Evolutionary conservation across 2,888 invertebrate genomes (phyloP).

Genomic region (Spodoptera exigua): DNA sequence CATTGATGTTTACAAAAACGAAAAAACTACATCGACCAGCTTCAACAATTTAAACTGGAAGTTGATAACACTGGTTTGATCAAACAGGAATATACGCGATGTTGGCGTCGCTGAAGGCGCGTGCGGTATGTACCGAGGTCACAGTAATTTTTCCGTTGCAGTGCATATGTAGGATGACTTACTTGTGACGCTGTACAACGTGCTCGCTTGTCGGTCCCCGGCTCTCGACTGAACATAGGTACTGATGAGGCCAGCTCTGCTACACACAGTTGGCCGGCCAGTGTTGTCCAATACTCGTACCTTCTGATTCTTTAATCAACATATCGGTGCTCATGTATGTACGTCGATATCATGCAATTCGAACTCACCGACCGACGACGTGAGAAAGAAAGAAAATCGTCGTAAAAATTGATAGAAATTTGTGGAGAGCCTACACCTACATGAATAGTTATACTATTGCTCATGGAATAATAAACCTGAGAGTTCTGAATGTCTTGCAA

Average conservation of each 20-base stretch:
- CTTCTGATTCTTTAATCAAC: conserved; percentile 10
- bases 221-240: conserved; percentile 60
- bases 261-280: conserved; percentile 37
- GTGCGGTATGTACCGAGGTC: conserved; percentile 44
- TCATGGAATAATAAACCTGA: too few relatives aligned
- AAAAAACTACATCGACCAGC: conserved; percentile 1
- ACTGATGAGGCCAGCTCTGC: conserved; percentile 30
- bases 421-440: conserved; percentile 10
- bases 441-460: too few relatives aligned
- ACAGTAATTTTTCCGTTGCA: conserved; percentile 52
- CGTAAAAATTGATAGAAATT: conserved; percentile 16
- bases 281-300: conserved; percentile 50
- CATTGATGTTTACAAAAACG: conserved; percentile 2
- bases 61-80: conserved; percentile 10
- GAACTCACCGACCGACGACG: neutral
- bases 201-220: conserved; percentile 62
- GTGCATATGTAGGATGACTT: conserved; percentile 62
- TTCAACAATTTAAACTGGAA: neutral
- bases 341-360: conserved; percentile 1
- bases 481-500: too few relatives aligned
- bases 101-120: conserved; percentile 38
- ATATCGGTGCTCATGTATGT: conserved; percentile 14
- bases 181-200: conserved; percentile 64
- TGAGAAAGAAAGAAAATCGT: conserved; percentile 6
- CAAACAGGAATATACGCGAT: conserved; percentile 39